Conservation (phyloP, 1,140 invertebrate species). For the Ceratina australensis region DNA sequence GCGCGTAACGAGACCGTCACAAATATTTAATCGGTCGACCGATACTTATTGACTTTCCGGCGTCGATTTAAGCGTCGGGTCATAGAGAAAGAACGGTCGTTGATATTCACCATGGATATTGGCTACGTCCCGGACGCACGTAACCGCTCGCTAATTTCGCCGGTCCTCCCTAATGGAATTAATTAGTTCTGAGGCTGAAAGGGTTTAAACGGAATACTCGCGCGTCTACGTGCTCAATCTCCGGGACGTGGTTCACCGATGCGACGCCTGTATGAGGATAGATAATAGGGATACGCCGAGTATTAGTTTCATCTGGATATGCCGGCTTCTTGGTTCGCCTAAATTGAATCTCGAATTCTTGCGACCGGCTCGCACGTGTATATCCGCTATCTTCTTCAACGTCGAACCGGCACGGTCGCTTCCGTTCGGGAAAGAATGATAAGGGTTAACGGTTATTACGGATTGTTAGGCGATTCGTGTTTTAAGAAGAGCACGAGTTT, state of each 20-base stretch:
- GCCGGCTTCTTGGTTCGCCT: not conserved
- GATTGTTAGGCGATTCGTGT: not conserved
- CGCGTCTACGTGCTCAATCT: not conserved
- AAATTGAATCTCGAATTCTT: not conserved
- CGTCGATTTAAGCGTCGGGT: not conserved
- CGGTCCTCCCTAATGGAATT: conserved; percentile 7
- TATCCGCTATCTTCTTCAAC: no score
- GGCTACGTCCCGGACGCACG: not conserved
- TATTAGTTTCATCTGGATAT: not conserved
- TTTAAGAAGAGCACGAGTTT: not conserved
- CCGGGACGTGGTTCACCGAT: not conserved
- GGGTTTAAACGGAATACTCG: not conserved
- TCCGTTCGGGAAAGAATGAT: not conserved
- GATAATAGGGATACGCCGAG: not conserved
- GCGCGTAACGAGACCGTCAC: not conserved
- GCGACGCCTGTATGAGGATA: not conserved
- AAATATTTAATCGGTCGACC: conserved; percentile 36
- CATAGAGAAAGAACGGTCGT: not conserved
- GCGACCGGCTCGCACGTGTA: not conserved
- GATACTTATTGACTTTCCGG: conserved; percentile 25
- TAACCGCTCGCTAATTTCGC: conserved; percentile 1
- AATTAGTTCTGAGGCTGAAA: conserved; percentile 10
- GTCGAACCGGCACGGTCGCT: not conserved
- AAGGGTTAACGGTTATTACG: not conserved
- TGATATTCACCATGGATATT: not conserved